Evolutionary conservation across 2,888 invertebrate genomes (phyloP).

Genomic region (Crossocerus cetratus): DNA sequence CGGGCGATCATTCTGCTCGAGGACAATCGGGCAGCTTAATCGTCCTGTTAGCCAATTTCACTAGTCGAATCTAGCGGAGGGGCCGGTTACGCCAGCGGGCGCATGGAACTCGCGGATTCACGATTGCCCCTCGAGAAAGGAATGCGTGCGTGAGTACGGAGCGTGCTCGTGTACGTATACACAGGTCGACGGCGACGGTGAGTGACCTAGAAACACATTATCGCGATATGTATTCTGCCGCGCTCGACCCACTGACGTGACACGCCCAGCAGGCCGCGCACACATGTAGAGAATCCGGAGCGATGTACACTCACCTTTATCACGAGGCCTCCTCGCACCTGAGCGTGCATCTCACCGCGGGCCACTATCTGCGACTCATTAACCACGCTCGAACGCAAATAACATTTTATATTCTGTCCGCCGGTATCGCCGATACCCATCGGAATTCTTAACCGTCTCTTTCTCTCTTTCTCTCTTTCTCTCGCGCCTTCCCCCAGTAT

Average conservation of each 20-base stretch:
- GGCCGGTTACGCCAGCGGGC: too few species aligned
- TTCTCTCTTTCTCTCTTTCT: neutral
- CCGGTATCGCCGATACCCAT: neutral
- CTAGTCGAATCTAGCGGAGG: neutral
- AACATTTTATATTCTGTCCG: conserved; percentile 1
- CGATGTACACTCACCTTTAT: conserved; percentile 50
- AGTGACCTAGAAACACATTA: conserved; percentile 69
- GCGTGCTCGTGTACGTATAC: conserved; percentile 24
- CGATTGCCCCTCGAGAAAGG: conserved; percentile 48
- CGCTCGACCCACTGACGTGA: conserved; percentile 65
- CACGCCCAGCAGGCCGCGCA: conserved; percentile 54
- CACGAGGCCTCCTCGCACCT: conserved; percentile 30
- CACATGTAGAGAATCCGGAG: conserved; percentile 38
- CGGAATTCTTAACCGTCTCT: neutral
- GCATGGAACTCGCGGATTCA: conserved; percentile 24
- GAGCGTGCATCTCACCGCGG: neutral
- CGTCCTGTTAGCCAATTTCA: neutral
- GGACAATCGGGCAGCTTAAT: too few species aligned
- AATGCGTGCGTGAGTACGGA: conserved; percentile 36
- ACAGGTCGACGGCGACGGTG: conserved; percentile 37
- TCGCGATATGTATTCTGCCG: conserved; percentile 60
- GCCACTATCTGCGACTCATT: neutral
- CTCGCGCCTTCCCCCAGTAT: neutral
- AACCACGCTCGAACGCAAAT: neutral
- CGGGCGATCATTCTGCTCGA: too few species aligned